These are phyloP conservation scores for Odocoileus virginianus DNA, from an alignment of 2,113 vertebrate genomes.

Conservation along the genomic window DNA sequence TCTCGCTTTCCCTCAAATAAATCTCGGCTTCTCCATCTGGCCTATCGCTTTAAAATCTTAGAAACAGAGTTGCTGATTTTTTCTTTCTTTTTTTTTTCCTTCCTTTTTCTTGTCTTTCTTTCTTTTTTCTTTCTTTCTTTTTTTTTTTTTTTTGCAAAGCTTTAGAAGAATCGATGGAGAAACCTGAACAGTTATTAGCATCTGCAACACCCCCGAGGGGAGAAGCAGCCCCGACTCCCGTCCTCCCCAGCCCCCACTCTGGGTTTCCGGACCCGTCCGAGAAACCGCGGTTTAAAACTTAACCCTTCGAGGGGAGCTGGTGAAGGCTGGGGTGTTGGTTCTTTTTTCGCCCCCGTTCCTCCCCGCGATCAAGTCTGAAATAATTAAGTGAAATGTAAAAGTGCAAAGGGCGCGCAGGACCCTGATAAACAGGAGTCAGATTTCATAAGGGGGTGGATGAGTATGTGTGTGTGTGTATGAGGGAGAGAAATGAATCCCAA, in stretches of 20 bases:
- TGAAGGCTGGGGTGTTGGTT: neutral
- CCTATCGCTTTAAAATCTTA: slow-evolving; percentile 74
- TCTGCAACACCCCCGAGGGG: neutral
- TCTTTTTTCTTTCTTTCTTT: too few species aligned
- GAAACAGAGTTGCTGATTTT: slow-evolving; percentile 50
- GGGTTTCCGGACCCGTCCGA: slow-evolving; percentile 52
- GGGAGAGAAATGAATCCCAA: neutral
- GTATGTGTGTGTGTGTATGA: neutral
- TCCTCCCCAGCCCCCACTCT: slow-evolving; percentile 31
- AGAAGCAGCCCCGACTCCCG: neutral
- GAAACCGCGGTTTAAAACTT: slow-evolving; percentile 66
- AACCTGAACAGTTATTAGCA: slow-evolving; percentile 37
- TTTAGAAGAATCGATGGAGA: slow-evolving; percentile 33
- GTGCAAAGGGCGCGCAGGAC: slow-evolving; percentile 50
- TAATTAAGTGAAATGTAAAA: slow-evolving; percentile 59
- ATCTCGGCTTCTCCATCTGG: slow-evolving; percentile 41
- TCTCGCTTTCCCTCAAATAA: slow-evolving; percentile 19
- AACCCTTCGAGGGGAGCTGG: slow-evolving; percentile 63
- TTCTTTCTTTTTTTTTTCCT: neutral
- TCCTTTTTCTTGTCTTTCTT: neutral
- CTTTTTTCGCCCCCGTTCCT: neutral
- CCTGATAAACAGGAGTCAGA: slow-evolving; percentile 37
- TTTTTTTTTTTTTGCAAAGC: neutral
- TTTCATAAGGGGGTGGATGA: slow-evolving; percentile 10
- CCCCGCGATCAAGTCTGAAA: slow-evolving; percentile 31